These are phyloP conservation scores for Tringa solitaria DNA, from an alignment of 2,113 vertebrate species.

Conservation along the genomic window DNA sequence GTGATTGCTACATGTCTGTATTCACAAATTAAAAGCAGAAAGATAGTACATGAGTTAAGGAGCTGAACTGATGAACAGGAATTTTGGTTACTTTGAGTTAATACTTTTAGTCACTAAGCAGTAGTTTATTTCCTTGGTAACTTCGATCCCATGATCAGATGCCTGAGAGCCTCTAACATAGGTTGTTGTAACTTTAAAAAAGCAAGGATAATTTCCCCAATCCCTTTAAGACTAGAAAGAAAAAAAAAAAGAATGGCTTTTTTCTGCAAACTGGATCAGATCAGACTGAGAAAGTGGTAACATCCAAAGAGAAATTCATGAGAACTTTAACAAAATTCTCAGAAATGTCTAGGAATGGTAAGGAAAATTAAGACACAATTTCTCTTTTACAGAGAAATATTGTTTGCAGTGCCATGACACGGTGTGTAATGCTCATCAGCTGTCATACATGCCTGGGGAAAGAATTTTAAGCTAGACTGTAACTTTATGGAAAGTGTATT, in stretches of 20 bases:
- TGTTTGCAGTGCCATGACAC: background rate
- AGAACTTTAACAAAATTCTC: background rate
- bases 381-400: background rate
- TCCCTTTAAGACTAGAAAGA: background rate
- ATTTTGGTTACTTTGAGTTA: background rate
- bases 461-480: background rate
- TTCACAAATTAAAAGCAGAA: background rate
- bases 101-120: background rate
- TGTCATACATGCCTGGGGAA: background rate
- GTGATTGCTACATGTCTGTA: background rate
- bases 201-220: background rate
- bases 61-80: background rate
- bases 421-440: background rate
- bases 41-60: background rate
- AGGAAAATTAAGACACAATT: background rate
- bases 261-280: background rate
- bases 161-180: background rate
- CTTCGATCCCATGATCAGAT: background rate
- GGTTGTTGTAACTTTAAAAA: background rate
- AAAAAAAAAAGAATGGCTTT: background rate
- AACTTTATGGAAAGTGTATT: background rate
- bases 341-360: background rate
- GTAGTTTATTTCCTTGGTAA: background rate
- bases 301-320: background rate
- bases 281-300: background rate